Evolutionary conservation across 1,140 invertebrate genomes (phyloP).

Genomic region (Penaeus japonicus): DNA sequence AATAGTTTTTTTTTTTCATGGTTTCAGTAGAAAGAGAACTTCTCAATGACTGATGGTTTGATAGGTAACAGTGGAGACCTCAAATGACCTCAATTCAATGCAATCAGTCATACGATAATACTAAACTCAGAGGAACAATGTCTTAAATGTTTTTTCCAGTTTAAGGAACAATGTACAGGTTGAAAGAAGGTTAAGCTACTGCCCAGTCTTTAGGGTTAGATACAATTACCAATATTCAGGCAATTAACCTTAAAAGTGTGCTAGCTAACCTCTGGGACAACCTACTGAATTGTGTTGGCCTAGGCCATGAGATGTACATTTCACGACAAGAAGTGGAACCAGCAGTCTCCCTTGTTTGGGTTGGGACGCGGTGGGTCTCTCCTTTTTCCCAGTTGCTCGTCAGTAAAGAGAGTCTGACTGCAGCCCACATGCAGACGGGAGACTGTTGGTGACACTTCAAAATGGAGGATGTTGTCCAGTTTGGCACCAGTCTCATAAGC

Average conservation of each 20-base stretch:
- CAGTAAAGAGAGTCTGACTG: background rate
- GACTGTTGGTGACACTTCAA: constrained; percentile 19
- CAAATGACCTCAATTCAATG: constrained; percentile 25
- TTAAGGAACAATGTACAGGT: constrained; percentile 44
- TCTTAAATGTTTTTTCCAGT: constrained; percentile 30
- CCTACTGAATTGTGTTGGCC: constrained; percentile 42
- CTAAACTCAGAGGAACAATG: constrained; percentile 43
- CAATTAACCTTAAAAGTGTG: background rate
- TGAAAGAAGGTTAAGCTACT: constrained; percentile 9
- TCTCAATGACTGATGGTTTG: constrained; percentile 24
- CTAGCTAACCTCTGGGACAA: constrained; percentile 6
- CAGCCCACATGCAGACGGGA: background rate
- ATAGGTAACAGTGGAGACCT: background rate
- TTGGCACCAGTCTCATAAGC: constrained; percentile 1
- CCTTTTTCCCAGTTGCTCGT: background rate
- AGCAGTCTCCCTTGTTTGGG: background rate
- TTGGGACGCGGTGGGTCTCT: background rate
- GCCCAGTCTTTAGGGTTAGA: background rate
- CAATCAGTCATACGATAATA: constrained; percentile 43
- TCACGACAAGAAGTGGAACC: constrained; percentile 25
- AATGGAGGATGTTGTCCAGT: constrained; percentile 42
- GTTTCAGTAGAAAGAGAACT: constrained; percentile 16
- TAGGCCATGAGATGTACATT: constrained; percentile 46
- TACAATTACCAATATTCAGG: background rate
- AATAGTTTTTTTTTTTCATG: constrained; percentile 30